Evolutionary conservation across 1,140 invertebrate genomes (phyloP).

Genomic region (Solenopsis fugax): DNA sequence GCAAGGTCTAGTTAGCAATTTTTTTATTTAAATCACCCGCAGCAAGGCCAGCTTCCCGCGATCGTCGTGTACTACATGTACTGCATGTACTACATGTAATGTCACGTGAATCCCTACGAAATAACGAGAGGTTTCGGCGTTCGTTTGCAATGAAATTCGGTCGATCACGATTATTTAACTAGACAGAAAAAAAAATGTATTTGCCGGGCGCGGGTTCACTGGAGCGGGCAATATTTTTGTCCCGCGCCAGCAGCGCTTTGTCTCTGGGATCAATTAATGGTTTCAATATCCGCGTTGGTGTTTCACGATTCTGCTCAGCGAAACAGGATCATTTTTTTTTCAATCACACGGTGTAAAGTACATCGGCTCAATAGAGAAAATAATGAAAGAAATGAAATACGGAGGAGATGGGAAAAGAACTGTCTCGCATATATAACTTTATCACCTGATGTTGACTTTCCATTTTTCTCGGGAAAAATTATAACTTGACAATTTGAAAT

Average conservation of each 20-base stretch:
- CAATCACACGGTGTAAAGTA: constrained; percentile 47
- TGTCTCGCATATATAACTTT: constrained; percentile 37
- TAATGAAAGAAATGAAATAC: constrained; percentile 7
- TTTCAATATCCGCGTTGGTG: constrained; percentile 50
- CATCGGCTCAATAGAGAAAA: background rate
- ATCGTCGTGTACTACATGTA: background rate
- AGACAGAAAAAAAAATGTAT: constrained; percentile 39
- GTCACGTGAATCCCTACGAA: background rate
- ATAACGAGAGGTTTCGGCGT: background rate
- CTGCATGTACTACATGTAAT: background rate
- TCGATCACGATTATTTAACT: constrained; percentile 44
- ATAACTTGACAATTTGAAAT: constrained; percentile 1
- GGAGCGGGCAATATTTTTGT: constrained; percentile 17
- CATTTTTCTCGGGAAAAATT: constrained; percentile 37
- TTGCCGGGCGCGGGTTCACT: constrained; percentile 24
- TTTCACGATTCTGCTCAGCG: constrained; percentile 54
- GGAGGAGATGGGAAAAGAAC: background rate
- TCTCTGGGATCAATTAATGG: constrained; percentile 61
- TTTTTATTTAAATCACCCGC: background rate
- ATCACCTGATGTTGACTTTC: constrained; percentile 47
- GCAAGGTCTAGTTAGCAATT: background rate
- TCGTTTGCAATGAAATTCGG: constrained; percentile 11
- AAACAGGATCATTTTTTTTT: constrained; percentile 53
- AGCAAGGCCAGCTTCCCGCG: background rate
- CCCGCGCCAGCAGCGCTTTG: constrained; percentile 24